Percentiles rank a stretch among this genome's conserved stretches.
Conservation (phyloP, 2,797 vertebrate genomes). For the Propithecus perrieri region DNA sequence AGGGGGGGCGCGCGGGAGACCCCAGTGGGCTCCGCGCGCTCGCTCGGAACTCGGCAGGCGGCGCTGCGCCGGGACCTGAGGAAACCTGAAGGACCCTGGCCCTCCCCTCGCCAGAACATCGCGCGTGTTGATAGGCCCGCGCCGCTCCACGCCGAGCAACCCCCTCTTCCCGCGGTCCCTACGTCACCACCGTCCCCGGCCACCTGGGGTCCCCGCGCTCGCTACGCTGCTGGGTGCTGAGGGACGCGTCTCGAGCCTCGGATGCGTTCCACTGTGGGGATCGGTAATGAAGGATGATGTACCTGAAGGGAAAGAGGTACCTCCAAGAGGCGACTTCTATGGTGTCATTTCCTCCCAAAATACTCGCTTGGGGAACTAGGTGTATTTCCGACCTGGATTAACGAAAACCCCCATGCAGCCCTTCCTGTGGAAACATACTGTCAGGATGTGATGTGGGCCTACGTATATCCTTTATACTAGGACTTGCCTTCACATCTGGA, state of each 20-base stretch:
- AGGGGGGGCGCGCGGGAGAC: not conserved
- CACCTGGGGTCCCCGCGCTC: not conserved
- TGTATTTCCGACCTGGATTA: not conserved
- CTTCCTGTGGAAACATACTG: not conserved
- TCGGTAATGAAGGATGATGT: not conserved
- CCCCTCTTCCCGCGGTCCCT: not conserved
- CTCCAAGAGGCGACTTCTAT: not conserved
- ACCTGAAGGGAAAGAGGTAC: not conserved
- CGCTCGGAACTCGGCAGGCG: conserved; percentile 19
- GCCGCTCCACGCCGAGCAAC: not conserved
- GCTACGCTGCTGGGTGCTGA: fast-evolving
- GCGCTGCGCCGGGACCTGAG: not conserved
- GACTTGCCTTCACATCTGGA: not conserved
- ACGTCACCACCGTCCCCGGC: conserved; percentile 23
- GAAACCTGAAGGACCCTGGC: not conserved
- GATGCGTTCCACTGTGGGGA: not conserved
- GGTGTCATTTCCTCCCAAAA: not conserved
- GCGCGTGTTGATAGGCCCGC: conserved; percentile 67
- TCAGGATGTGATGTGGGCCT: not conserved
- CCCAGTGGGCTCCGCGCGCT: not conserved
- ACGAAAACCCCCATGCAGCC: too few species aligned
- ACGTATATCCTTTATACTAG: not conserved
- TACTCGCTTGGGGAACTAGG: not conserved
- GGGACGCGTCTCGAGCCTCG: not conserved
- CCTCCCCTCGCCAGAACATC: not conserved